Evolutionary conservation across 1,140 invertebrate genomes (phyloP).

Genomic region (Lucilia sericata): DNA sequence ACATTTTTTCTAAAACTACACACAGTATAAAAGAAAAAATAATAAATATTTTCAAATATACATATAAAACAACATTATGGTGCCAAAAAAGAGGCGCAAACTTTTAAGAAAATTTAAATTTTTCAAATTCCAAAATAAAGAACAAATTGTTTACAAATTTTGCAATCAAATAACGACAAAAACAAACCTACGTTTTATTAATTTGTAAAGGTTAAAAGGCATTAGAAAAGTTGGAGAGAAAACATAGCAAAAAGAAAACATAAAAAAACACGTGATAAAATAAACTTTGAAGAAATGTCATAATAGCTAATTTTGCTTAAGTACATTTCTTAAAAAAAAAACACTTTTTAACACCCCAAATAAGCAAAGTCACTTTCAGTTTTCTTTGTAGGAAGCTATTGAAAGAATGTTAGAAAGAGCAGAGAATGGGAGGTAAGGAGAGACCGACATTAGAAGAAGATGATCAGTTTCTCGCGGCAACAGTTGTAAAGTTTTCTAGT

Average conservation of each 20-base stretch:
- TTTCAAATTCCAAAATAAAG: not conserved
- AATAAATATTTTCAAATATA: not conserved
- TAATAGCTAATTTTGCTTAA: no score
- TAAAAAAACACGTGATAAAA: not conserved
- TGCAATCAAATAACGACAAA: no score
- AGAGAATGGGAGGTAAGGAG: not conserved
- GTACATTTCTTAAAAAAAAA: no score
- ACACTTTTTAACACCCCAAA: no score
- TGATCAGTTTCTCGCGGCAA: no score
- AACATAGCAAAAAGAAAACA: not conserved
- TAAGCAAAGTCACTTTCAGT: not conserved
- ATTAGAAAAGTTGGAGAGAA: not conserved
- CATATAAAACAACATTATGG: not conserved
- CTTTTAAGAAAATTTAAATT: no score
- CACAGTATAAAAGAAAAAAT: not conserved
- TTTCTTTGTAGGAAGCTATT: not conserved
- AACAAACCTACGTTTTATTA: no score
- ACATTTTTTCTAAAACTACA: not conserved
- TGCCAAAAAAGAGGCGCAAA: no score
- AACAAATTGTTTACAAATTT: not conserved
- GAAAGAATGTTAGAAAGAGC: not conserved
- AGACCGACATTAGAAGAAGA: no score
- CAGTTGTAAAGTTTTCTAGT: no score
- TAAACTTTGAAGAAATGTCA: no score
- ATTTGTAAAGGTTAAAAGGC: not conserved